These are phyloP conservation scores for Mobula hypostoma DNA, from an alignment of 2,113 vertebrate genomes.

Conservation along the genomic window DNA sequence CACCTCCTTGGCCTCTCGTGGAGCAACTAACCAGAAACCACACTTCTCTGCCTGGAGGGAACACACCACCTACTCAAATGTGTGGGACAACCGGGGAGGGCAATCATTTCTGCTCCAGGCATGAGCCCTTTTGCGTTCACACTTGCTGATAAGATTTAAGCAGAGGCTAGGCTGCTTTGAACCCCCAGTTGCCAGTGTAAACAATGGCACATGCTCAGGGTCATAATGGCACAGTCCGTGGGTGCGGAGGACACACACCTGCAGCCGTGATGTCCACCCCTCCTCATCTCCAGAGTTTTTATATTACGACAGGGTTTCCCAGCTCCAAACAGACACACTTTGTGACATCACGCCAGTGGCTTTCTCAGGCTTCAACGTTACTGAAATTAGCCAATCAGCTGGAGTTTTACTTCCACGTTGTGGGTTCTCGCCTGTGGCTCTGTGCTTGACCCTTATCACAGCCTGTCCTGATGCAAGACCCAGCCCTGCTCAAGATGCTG, in stretches of 20 bases:
- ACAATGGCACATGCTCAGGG: background rate
- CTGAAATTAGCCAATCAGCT: constrained; percentile 11
- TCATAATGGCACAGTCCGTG: too few relatives aligned
- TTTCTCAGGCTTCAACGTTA: background rate
- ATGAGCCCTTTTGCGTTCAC: too few relatives aligned
- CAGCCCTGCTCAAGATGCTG: background rate
- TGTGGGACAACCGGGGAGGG: background rate
- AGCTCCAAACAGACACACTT: background rate
- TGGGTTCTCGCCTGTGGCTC: background rate
- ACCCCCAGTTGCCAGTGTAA: background rate
- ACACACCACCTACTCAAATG: background rate
- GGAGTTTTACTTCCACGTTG: constrained; percentile 36
- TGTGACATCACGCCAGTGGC: background rate
- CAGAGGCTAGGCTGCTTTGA: background rate
- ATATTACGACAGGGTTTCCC: background rate
- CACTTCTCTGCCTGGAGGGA: background rate
- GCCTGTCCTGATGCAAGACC: background rate
- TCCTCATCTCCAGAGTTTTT: too few relatives aligned
- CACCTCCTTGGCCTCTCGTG: background rate
- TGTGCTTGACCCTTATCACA: background rate
- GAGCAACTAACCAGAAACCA: background rate
- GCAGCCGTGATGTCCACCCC: background rate
- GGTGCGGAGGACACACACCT: background rate
- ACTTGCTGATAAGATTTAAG: background rate
- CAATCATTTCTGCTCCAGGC: background rate